Evolutionary conservation across 2,797 vertebrate genomes (phyloP), one percentile per base, ranked within the genome.

Genomic region (Agapornis canus): DNA sequence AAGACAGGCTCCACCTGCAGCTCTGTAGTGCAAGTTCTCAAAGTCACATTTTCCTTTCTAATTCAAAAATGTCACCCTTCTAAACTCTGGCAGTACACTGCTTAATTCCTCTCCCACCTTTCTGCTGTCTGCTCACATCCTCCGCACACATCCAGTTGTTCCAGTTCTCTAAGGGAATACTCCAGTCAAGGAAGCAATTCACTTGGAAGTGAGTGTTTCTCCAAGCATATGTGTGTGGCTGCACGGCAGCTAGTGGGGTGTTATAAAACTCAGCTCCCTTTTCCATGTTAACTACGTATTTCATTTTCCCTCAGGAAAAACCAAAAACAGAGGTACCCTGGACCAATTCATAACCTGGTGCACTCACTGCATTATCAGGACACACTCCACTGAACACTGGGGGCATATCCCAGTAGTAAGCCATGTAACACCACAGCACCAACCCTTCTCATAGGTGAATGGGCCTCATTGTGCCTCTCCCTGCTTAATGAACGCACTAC

Each of bases 21-120:
- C 94, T 97, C 97, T 78, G 96, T 98, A 98, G 98, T 98, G 96
- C 98, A 98, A 98, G 97, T 97, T 98, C 97, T 98, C 88, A 96
- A 97, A 94, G 97, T 97, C 82, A 96, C 63, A 94, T 95, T 92
- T 91, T 80, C 85, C 97, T 96, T 98, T 96, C 81, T 68, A 72
- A 86, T 89, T 94, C 94, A 95, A 92, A 96, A 92, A 93, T 89
- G 39, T 72, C 91, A 97, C 94, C 94, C 89, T 95, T 97, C 94
- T 93, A 71, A 91, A 96, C 39, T 64, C 90, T 81, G 88, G 92
- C 92, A 96, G 84, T 54, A 76, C 90, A n/a, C 82, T 80, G 60
- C 70, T 60, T 27, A 42, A 65, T 60, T 75, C 75, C 82, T 35
- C 73, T 79, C 54, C 45, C 75, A 49, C 63, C 64, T 81, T 13